These are phyloP conservation scores for Pygocentrus nattereri DNA, from an alignment of 2,797 vertebrate species.

Conservation along the genomic window DNA sequence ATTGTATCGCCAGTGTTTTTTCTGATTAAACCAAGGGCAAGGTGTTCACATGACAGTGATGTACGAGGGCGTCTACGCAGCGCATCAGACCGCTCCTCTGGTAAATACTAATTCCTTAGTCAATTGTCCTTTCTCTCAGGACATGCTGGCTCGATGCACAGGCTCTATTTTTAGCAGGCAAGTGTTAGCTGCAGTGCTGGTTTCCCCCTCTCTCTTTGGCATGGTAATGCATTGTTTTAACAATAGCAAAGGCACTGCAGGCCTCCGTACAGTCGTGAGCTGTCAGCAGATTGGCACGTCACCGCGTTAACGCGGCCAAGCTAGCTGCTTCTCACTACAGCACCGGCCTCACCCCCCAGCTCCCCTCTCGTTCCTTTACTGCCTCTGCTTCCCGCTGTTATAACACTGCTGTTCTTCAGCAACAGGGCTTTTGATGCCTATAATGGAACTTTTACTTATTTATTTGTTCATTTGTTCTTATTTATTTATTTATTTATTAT, in stretches of 20 bases:
- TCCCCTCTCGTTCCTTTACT: too few relatives aligned
- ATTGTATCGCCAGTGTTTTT: constrained; percentile 8
- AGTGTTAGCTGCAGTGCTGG: constrained; percentile 54
- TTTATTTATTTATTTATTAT: too few relatives aligned
- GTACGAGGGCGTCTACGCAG: constrained; percentile 26
- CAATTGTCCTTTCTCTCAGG: constrained; percentile 47
- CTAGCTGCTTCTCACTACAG: neutral
- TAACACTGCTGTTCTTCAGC: neutral
- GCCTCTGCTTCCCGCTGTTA: neutral
- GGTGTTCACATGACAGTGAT: constrained; percentile 47
- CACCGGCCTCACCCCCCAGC: neutral
- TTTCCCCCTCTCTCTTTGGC: constrained; percentile 23
- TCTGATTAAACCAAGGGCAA: constrained; percentile 38
- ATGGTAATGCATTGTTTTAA: constrained; percentile 47
- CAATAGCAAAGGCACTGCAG: constrained; percentile 7
- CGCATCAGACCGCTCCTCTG: constrained; percentile 22
- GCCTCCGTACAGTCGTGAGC: constrained; percentile 31
- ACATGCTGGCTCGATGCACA: constrained; percentile 33
- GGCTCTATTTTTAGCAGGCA: constrained; percentile 75
- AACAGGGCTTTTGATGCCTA: neutral
- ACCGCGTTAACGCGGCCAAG: constrained; percentile 2
- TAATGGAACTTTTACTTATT: too few relatives aligned
- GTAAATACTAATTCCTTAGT: constrained; percentile 57
- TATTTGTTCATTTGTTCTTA: too few relatives aligned
- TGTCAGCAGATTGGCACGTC: constrained; percentile 16